Evolutionary conservation across 2,113 vertebrate genomes (phyloP).

Genomic region (Maccullochella peelii): DNA sequence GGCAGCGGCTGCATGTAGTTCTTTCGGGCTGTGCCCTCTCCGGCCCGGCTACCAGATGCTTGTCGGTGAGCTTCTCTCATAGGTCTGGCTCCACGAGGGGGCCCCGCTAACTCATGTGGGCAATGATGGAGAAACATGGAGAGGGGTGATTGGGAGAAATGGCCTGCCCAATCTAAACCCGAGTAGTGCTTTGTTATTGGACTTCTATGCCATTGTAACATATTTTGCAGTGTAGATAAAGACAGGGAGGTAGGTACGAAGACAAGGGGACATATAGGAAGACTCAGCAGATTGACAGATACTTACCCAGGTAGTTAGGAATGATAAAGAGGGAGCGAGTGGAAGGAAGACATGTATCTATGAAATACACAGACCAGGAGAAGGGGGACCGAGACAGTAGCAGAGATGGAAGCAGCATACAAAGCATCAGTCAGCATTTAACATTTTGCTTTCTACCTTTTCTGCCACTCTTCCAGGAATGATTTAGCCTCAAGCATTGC

Average conservation of each 20-base stretch:
- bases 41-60: too few relatives aligned
- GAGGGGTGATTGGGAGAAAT: too few relatives aligned
- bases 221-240: background rate
- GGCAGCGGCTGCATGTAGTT: too few relatives aligned
- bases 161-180: too few relatives aligned
- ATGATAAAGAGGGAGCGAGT: conserved; percentile 5
- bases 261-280: conserved; percentile 16
- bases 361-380: conserved; percentile 26
- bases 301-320: conserved; percentile 29
- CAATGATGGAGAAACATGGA: too few relatives aligned
- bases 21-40: too few relatives aligned
- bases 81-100: too few relatives aligned
- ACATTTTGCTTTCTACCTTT: conserved; percentile 67
- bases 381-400: conserved; percentile 9
- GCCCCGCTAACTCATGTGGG: too few relatives aligned
- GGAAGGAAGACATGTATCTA: background rate
- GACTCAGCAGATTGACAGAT: conserved; percentile 23
- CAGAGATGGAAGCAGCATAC: conserved; percentile 47
- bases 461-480: conserved; percentile 68
- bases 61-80: too few relatives aligned
- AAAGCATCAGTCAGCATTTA: conserved; percentile 72
- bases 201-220: background rate
- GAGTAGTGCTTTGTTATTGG: too few relatives aligned
- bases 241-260: background rate
- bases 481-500: conserved; percentile 69